Percentiles rank a stretch among this genome's conserved stretches.
These are phyloP conservation scores for Sphaerophoria rueppellii DNA, from an alignment of 2,888 invertebrate genomes.

Conservation along the genomic window DNA sequence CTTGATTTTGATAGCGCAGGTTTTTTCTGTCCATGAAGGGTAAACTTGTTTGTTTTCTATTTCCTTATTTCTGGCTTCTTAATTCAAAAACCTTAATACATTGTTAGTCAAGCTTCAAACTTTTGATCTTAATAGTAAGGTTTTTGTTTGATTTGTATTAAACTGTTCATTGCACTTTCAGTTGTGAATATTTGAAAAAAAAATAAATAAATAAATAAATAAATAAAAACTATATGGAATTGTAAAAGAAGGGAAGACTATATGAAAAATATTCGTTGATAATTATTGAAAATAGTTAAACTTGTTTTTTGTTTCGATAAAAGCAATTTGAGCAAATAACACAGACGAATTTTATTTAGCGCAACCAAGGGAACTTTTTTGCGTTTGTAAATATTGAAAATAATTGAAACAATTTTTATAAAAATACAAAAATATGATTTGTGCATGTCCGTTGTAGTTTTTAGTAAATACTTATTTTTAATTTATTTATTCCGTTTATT, in stretches of 20 bases:
- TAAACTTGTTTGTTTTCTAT: constrained; percentile 12
- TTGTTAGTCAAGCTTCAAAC: constrained; percentile 18
- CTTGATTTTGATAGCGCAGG: constrained; percentile 30
- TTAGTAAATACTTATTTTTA: constrained; percentile 12
- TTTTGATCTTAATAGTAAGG: constrained; percentile 48
- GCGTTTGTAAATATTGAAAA: constrained; percentile 10
- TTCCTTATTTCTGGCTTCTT: constrained; percentile 7
- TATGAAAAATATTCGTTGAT: neutral
- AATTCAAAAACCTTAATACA: constrained; percentile 16
- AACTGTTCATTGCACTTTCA: constrained; percentile 69
- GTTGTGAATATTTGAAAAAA: constrained; percentile 44
- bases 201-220: constrained; percentile 26
- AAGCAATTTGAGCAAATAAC: constrained; percentile 14
- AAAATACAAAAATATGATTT: constrained; percentile 44
- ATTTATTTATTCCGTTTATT: constrained; percentile 18
- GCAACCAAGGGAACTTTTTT: constrained; percentile 30
- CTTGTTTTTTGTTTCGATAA: too few species aligned
- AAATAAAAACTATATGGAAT: constrained; percentile 25
- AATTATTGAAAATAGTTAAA: neutral
- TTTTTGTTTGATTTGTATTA: constrained; percentile 10
- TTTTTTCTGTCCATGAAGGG: constrained; percentile 22
- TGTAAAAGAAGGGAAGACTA: constrained; percentile 64
- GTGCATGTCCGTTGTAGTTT: constrained; percentile 40
- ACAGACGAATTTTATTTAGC: neutral
- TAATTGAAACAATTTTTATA: constrained; percentile 7